Evolutionary conservation across 2,888 invertebrate genomes (phyloP).

Genomic region (Xanthostigma xanthostigma): DNA sequence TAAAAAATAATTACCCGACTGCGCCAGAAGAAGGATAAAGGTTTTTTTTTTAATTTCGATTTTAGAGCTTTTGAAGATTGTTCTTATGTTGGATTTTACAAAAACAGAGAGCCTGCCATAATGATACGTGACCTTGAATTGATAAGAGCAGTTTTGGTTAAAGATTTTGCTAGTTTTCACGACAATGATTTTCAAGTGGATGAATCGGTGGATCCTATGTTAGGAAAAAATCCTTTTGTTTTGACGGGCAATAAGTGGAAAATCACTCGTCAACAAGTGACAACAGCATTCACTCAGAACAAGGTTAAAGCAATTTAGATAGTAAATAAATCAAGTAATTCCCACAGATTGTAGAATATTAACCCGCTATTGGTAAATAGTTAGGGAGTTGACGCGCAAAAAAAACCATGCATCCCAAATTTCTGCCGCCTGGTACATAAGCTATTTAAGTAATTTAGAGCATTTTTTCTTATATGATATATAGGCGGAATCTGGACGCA

Average conservation of each 20-base stretch:
- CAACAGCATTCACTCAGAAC: slow-evolving; percentile 28
- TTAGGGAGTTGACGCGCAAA: too few species aligned
- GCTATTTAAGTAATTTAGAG: too few species aligned
- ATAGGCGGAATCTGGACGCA: too few species aligned
- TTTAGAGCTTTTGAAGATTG: slow-evolving; percentile 11
- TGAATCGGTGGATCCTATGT: slow-evolving; percentile 25
- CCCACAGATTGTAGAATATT: too few species aligned
- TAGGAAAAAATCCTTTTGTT: slow-evolving; percentile 26
- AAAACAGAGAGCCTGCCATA: slow-evolving; percentile 16
- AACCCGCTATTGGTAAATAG: too few species aligned
- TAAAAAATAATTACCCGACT: too few species aligned
- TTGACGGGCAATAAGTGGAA: slow-evolving; percentile 31
- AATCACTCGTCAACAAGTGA: slow-evolving; percentile 27
- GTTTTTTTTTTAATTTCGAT: too few species aligned
- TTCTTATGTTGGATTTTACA: slow-evolving; percentile 23
- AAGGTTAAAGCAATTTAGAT: slow-evolving; percentile 17
- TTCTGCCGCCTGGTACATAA: too few species aligned
- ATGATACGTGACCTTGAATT: slow-evolving; percentile 20
- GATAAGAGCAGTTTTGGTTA: slow-evolving; percentile 21
- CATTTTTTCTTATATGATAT: too few species aligned
- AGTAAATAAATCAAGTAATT: too few species aligned
- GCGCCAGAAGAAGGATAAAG: too few species aligned
- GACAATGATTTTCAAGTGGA: slow-evolving; percentile 20
- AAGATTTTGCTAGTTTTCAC: slow-evolving; percentile 19
- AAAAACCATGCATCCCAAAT: too few species aligned